These are phyloP conservation scores for Tragelaphus scriptus DNA, from an alignment of 2,113 vertebrate species.

Conservation along the genomic window DNA sequence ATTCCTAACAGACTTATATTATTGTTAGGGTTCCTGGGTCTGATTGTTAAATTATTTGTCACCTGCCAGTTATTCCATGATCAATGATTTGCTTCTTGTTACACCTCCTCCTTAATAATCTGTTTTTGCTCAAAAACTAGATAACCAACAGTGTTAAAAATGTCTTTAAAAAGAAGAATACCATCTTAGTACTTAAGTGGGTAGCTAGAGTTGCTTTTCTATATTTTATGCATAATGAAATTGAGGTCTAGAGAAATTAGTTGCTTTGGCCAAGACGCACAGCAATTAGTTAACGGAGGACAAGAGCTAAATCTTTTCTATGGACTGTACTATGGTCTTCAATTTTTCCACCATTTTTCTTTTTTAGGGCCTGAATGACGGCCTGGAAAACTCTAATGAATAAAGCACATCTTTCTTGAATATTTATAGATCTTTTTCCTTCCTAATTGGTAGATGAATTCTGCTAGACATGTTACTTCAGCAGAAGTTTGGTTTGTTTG, in stretches of 20 bases:
- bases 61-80: neutral
- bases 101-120: neutral
- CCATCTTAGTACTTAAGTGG: neutral
- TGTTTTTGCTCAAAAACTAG: neutral
- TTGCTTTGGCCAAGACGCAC: neutral
- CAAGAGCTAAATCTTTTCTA: neutral
- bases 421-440: neutral
- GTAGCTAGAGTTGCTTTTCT: neutral
- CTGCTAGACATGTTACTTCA: neutral
- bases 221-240: neutral
- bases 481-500: neutral
- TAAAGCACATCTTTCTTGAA: neutral
- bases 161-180: neutral
- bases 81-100: neutral
- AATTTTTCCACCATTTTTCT: neutral
- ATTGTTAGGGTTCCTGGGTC: neutral
- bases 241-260: neutral
- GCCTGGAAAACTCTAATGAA: neutral
- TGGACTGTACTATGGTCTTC: neutral
- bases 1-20: neutral
- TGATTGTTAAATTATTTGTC: neutral
- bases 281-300: neutral
- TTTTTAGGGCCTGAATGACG: neutral
- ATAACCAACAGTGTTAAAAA: neutral
- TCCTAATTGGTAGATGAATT: slow-evolving; percentile 24